Evolutionary conservation across 2,797 vertebrate genomes (phyloP).

Genomic region (Microchirus variegatus): DNA sequence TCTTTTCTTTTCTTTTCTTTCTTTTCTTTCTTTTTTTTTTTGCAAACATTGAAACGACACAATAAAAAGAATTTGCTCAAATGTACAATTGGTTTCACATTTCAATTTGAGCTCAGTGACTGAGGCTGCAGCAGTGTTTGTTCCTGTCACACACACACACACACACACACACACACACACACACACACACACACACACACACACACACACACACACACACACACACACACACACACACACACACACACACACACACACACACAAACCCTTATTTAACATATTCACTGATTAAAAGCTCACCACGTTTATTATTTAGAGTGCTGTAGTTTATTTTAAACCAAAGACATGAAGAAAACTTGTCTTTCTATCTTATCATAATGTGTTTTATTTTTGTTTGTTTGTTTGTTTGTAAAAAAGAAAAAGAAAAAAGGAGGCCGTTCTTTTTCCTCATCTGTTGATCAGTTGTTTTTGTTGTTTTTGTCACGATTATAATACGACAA

Average conservation of each 20-base stretch:
- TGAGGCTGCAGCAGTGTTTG: slow-evolving; percentile 17
- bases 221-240: not conserved
- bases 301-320: slow-evolving; percentile 74
- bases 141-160: slow-evolving; percentile 24
- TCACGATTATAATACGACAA: slow-evolving; percentile 66
- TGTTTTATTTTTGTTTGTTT: slow-evolving; percentile 25
- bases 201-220: not conserved
- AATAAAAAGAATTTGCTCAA: slow-evolving; percentile 81
- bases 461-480: slow-evolving; percentile 79
- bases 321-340: slow-evolving; percentile 90
- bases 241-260: not conserved
- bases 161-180: no score
- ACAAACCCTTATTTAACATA: no score
- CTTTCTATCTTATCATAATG: slow-evolving; percentile 45
- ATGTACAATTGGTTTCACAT: slow-evolving; percentile 75
- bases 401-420: slow-evolving; percentile 65
- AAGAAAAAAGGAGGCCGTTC: slow-evolving; percentile 68
- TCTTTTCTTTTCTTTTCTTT: no score
- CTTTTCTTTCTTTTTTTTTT: no score
- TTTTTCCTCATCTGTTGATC: slow-evolving; percentile 77
- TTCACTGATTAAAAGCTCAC: slow-evolving; percentile 18
- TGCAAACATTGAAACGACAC: slow-evolving; percentile 81
- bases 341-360: slow-evolving; percentile 84
- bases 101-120: slow-evolving; percentile 59
- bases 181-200: no score